Base-by-base conservation (phyloP, 2,888 invertebrate species). In the Trissolcus japonicus region DNA sequence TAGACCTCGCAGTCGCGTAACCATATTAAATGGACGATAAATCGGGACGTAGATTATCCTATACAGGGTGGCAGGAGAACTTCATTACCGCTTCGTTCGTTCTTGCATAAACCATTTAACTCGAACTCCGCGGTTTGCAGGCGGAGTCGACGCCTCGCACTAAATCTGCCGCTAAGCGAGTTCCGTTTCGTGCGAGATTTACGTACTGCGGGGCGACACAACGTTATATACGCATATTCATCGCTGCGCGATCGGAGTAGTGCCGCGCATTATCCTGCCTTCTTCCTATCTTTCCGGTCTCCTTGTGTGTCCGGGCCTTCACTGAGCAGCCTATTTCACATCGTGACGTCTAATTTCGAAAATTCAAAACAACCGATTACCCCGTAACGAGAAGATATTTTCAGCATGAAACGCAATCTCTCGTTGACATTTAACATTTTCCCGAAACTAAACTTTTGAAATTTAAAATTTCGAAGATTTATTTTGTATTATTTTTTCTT, bases 31-130 rank as follows among this genome's bases (percentile, higher is more conserved):
- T 85, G 85, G 84, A 83, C 87, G 86, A 87, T 88, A 88, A 87
- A 87, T 87, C 86, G 86, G 82, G 80, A 83, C 83, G 85, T 86
- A 87, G 88, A 87, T 88, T 87, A 87, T 87, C 83, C 85, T 81
- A 80, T 81, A 82, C 81, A 81, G 80, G 79, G 76, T 81, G 79
- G 82, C 81, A 82, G 83, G 85, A 85, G 86, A 86, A 88, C 87
- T 88, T 88, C 87, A 88, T 88, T 88, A 88, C 87, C 86, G 85
- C 83, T 84, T 84, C 85, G 85, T 85, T 87, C 88, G 86, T 85
- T 87, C 87, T 88, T 88, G 88, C 88, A 86, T 88, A 88, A 88
- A 87, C 88, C 88, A 88, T 88, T 88, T 88, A 88, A 87, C 88
- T 87, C 86, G 85, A 86, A 87, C 86, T 87, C 85, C 85, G 86